These are phyloP conservation scores for Hycleus phaleratus DNA, from an alignment of 1,140 invertebrate species.

Conservation along the genomic window DNA sequence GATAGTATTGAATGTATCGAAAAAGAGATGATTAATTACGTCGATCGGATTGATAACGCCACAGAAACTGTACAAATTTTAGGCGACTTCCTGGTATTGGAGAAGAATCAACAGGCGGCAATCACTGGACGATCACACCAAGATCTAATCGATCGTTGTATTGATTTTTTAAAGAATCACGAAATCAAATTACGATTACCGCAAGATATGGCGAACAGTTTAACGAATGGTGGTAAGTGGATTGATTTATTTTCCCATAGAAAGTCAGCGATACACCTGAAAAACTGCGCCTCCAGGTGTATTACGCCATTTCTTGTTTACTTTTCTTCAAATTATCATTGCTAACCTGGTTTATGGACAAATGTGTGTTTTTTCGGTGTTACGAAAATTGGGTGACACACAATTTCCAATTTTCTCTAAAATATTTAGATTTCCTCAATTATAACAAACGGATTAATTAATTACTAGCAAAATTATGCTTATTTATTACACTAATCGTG, in stretches of 20 bases:
- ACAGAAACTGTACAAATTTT: conserved; percentile 37
- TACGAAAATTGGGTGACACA: conserved; percentile 4
- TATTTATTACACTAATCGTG: no score
- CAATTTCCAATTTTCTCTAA: not conserved
- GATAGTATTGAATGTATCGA: conserved; percentile 34
- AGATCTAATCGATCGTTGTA: conserved; percentile 38
- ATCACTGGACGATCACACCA: conserved; percentile 8
- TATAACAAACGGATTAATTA: no score
- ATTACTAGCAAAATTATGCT: no score
- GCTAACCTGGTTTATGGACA: conserved; percentile 1
- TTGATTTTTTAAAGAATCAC: conserved; percentile 41
- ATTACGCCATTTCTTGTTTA: no score
- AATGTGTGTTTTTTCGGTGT: not conserved
- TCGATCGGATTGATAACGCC: conserved; percentile 40
- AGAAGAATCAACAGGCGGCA: conserved; percentile 32
- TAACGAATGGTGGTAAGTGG: conserved; percentile 24
- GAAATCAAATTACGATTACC: conserved; percentile 41
- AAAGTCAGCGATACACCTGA: no score
- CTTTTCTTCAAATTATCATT: no score
- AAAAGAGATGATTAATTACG: conserved; percentile 40
- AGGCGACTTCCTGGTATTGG: conserved; percentile 37
- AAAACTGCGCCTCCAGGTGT: no score
- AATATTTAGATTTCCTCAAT: no score
- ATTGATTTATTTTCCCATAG: not conserved
- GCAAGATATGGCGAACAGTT: conserved; percentile 32